Conservation (phyloP, 2,113 vertebrate genomes). For the Lampris incognitus region DNA sequence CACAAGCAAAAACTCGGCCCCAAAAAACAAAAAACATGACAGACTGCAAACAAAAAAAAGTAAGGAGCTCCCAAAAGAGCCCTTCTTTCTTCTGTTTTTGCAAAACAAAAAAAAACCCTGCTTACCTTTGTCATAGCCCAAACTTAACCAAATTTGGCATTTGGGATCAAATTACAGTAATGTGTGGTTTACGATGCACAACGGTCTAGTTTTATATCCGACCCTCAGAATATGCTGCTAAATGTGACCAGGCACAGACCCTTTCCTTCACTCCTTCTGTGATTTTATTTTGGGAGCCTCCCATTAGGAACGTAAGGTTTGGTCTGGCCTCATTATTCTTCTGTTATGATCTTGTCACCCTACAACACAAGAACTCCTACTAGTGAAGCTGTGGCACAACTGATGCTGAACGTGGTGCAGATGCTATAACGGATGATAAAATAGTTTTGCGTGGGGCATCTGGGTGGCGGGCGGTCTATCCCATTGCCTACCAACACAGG, state of each 20-base stretch:
- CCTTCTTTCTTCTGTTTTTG: background rate
- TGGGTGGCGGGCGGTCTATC: no score
- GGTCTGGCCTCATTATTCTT: conserved; percentile 47
- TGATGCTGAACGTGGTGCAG: conserved; percentile 1
- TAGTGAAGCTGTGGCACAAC: conserved; percentile 17
- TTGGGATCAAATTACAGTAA: conserved; percentile 52
- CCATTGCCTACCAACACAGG: no score
- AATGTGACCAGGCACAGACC: conserved; percentile 40
- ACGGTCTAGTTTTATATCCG: conserved; percentile 35
- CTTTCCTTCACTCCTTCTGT: conserved; percentile 30
- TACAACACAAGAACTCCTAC: conserved; percentile 24
- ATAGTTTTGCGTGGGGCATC: no score
- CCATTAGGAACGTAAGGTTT: conserved; percentile 56
- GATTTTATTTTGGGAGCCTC: conserved; percentile 48
- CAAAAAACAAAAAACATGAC: background rate
- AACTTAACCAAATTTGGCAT: conserved; percentile 44
- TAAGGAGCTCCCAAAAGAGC: background rate
- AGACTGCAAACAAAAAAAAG: background rate
- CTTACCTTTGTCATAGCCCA: conserved; percentile 34
- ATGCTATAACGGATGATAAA: background rate
- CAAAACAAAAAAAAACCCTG: conserved; percentile 7
- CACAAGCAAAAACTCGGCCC: background rate
- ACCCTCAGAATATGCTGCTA: conserved; percentile 40
- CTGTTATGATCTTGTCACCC: conserved; percentile 44
- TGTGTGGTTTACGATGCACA: conserved; percentile 25